Evolutionary conservation across 2,113 vertebrate genomes (phyloP).

Genomic region (Columba livia): DNA sequence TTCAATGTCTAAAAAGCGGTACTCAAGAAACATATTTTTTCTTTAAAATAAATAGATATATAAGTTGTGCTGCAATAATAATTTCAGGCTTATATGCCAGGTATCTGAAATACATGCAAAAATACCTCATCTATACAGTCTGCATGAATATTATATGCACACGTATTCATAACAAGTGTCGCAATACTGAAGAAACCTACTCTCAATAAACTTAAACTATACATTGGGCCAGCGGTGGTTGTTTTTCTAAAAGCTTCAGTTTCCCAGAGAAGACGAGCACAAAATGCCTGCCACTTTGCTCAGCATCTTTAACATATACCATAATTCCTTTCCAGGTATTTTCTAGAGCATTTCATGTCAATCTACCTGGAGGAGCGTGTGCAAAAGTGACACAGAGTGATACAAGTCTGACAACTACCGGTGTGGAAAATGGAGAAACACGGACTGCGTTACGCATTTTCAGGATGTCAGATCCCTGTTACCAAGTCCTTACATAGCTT

Average conservation of each 20-base stretch:
- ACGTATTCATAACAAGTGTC: not conserved
- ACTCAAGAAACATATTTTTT: not conserved
- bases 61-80: not conserved
- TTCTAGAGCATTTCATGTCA: slow-evolving; percentile 75
- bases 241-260: not conserved
- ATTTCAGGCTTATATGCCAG: not conserved
- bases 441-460: slow-evolving; percentile 9
- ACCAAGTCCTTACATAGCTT: not conserved
- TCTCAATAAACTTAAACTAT: not conserved
- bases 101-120: not conserved
- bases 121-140: not conserved
- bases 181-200: not conserved
- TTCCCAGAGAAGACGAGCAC: slow-evolving; percentile 15
- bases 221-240: not conserved
- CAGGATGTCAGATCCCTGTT: not conserved
- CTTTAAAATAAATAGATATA: not conserved
- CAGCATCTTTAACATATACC: slow-evolving; percentile 66
- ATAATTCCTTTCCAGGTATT: slow-evolving; percentile 73
- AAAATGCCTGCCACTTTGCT: slow-evolving; percentile 73
- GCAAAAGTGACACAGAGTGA: slow-evolving; percentile 77
- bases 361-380: slow-evolving; percentile 77
- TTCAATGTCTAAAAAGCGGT: not conserved
- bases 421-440: slow-evolving; percentile 59
- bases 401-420: slow-evolving; percentile 68
- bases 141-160: not conserved